Percentiles rank a stretch among this genome's conserved stretches.
Evolutionary conservation across 1,140 invertebrate genomes (phyloP).

Genomic region (Campoletis sonorensis): DNA sequence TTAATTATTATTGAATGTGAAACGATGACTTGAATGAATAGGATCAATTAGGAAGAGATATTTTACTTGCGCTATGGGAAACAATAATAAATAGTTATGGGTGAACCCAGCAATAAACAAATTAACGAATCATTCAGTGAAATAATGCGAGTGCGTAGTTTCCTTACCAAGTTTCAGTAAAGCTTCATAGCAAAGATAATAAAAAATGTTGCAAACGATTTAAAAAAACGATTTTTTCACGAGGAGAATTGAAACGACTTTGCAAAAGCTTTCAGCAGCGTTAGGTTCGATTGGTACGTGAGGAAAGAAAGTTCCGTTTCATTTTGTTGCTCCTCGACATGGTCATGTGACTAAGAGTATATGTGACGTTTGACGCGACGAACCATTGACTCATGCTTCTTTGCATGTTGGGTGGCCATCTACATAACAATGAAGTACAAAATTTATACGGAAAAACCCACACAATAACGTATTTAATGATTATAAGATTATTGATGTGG

Average conservation of each 20-base stretch:
- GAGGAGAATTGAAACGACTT: neutral
- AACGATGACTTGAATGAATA: neutral
- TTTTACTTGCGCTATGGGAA: no score
- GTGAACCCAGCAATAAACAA: neutral
- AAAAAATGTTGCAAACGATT: neutral
- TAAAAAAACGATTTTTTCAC: neutral
- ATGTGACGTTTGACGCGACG: neutral
- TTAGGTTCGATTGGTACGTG: neutral
- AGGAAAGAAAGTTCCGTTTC: constrained; percentile 20
- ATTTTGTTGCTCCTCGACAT: neutral
- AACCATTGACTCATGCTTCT: constrained; percentile 20
- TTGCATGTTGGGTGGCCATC: neutral
- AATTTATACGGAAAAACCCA: neutral
- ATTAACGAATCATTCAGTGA: no score
- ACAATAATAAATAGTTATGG: neutral
- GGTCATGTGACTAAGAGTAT: constrained; percentile 4
- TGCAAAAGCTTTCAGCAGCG: neutral
- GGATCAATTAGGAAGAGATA: neutral
- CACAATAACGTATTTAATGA: neutral
- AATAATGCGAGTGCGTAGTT: no score
- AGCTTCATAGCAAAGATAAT: neutral
- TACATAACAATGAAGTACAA: neutral
- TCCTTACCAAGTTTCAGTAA: no score
- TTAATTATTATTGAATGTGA: neutral
- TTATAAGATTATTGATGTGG: neutral